Evolutionary conservation across 2,888 invertebrate species (phyloP).

Genomic region (Byasa hedistus): DNA sequence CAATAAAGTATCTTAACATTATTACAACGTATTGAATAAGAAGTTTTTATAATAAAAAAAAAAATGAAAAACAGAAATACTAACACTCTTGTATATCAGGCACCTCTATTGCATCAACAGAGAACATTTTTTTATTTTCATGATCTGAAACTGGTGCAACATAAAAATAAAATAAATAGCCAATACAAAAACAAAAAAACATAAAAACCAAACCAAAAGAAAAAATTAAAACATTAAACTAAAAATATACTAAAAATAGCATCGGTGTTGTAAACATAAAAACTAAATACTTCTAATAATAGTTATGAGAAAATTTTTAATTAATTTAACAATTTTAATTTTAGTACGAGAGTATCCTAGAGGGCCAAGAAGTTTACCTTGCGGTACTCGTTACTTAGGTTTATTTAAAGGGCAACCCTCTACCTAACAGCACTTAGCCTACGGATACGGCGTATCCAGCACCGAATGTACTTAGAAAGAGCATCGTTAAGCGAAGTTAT

Average conservation of each 20-base stretch:
- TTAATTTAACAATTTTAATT: background rate
- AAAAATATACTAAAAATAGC: slow-evolving; percentile 1
- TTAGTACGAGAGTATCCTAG: slow-evolving; percentile 6
- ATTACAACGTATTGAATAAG: too few relatives aligned
- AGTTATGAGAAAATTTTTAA: too few relatives aligned
- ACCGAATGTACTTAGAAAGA: background rate
- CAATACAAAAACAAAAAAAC: slow-evolving; percentile 40
- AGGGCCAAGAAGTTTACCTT: slow-evolving; percentile 16
- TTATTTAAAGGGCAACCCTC: slow-evolving; percentile 14
- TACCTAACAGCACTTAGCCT: background rate
- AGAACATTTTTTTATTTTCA: slow-evolving; percentile 62
- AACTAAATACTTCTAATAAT: too few relatives aligned
- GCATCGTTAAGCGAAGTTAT: background rate
- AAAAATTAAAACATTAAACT: slow-evolving; percentile 32
- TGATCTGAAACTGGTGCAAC: slow-evolving; percentile 63
- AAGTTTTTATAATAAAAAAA: slow-evolving; percentile 25
- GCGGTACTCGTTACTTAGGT: slow-evolving; percentile 35
- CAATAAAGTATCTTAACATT: too few relatives aligned
- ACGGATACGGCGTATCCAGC: background rate
- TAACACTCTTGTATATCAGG: slow-evolving; percentile 76
- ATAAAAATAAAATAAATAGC: slow-evolving; percentile 45
- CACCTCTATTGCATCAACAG: slow-evolving; percentile 69
- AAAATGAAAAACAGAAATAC: slow-evolving; percentile 52
- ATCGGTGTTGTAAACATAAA: too few relatives aligned
- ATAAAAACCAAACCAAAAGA: slow-evolving; percentile 5